These are phyloP conservation scores for Sturmia bella DNA, from an alignment of 2,888 invertebrate species.

Conservation along the genomic window DNA sequence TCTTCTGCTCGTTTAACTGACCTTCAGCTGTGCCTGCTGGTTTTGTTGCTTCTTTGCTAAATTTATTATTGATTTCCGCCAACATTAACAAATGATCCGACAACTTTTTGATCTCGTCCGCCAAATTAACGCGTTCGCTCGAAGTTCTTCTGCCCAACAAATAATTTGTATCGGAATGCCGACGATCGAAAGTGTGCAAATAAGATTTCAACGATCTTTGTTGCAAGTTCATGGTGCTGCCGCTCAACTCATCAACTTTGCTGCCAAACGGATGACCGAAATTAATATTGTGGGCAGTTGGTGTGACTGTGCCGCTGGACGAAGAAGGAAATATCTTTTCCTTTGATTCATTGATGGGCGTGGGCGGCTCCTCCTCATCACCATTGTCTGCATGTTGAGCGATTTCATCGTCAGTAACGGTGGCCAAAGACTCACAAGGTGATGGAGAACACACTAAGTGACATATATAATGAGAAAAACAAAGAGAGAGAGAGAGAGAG, in stretches of 20 bases:
- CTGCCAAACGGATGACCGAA: slow-evolving; percentile 73
- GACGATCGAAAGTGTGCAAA: slow-evolving; percentile 85
- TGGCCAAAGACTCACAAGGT: slow-evolving; percentile 89
- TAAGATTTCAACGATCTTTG: slow-evolving; percentile 80
- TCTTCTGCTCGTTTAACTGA: slow-evolving; percentile 17
- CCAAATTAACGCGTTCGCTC: slow-evolving; percentile 87
- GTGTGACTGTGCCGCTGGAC: slow-evolving; percentile 77
- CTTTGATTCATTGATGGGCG: slow-evolving; percentile 79
- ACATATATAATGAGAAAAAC: not conserved
- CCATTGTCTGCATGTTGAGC: slow-evolving; percentile 58
- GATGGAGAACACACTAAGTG: slow-evolving; percentile 88
- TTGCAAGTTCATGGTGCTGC: slow-evolving; percentile 74
- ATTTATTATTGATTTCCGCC: slow-evolving; percentile 85
- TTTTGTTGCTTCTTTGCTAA: slow-evolving; percentile 73
- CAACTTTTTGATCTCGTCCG: slow-evolving; percentile 91
- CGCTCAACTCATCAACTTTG: slow-evolving; percentile 75
- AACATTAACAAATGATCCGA: slow-evolving; percentile 90
- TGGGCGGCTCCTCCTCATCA: slow-evolving; percentile 73
- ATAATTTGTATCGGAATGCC: slow-evolving; percentile 90
- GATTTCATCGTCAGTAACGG: slow-evolving; percentile 85
- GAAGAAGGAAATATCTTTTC: slow-evolving; percentile 76
- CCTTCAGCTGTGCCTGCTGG: not conserved
- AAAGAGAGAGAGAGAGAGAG: slow-evolving; percentile 5
- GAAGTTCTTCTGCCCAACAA: slow-evolving; percentile 84
- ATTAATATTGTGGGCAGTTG: slow-evolving; percentile 64